A percentile compares a stretch with the other conserved stretches of the same genome.
phyloP scores from a whole-genome alignment of 2,888 invertebrate genomes.

The Tenthredo distinguenda region DNA sequence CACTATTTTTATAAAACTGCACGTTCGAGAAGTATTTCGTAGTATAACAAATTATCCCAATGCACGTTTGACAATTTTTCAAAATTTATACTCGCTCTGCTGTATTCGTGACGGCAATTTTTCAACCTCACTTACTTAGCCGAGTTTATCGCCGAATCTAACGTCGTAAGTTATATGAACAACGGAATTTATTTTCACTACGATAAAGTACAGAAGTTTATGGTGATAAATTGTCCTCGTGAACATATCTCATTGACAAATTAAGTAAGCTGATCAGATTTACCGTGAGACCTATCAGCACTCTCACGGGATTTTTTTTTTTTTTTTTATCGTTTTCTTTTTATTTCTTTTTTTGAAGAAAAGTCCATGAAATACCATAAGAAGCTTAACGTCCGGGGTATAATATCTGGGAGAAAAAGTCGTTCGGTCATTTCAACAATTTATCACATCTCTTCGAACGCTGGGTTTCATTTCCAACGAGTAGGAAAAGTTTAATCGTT shows the following conservation, averaged over 20 bases:
- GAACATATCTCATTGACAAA: not conserved
- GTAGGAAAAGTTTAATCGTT: not conserved
- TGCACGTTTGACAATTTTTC: not conserved
- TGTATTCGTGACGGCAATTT: not conserved
- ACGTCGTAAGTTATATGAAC: not conserved
- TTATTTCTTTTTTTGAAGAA: not conserved
- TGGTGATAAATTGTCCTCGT: not conserved
- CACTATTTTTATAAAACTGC: not conserved
- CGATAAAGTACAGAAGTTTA: not conserved
- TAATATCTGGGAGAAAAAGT: conserved; percentile 10
- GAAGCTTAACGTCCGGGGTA: conserved; percentile 21
- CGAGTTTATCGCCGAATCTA: not conserved
- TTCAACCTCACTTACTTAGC: not conserved
- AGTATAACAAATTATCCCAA: not conserved
- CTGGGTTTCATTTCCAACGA: not conserved
- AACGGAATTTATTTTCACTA: not conserved
- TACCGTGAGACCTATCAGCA: not conserved
- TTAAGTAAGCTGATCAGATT: conserved; percentile 22
- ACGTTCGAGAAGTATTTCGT: not conserved
- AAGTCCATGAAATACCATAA: not conserved
- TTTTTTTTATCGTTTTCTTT: too few species aligned
- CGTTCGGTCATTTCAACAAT: conserved; percentile 9
- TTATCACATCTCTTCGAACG: not conserved
- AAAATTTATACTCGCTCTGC: not conserved
- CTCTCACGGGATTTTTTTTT: not conserved